Conservation (phyloP, 2,797 vertebrate species). For the Crenichthys baileyi region DNA sequence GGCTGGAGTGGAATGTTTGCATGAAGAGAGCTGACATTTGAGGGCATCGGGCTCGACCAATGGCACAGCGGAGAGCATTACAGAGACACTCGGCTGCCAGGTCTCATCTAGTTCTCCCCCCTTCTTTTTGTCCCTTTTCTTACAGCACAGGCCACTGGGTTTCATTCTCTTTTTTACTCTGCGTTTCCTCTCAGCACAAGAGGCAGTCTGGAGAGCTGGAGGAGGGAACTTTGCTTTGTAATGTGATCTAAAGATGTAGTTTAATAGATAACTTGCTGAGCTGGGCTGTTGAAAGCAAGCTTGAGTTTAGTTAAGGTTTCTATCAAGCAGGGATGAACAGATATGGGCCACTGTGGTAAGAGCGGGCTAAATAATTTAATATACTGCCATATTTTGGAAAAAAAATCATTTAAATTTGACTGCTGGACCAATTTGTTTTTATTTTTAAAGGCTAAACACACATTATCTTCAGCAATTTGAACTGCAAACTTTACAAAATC, state of each 20-base stretch:
- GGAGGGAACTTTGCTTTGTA: slow-evolving; percentile 65
- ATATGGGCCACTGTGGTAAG: slow-evolving; percentile 25
- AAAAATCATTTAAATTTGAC: slow-evolving; percentile 23
- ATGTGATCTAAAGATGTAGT: slow-evolving; percentile 72
- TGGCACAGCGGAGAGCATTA: slow-evolving; percentile 49
- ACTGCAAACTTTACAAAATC: not conserved
- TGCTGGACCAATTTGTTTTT: not conserved
- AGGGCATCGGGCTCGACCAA: slow-evolving; percentile 64
- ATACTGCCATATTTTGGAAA: slow-evolving; percentile 20
- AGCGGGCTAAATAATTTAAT: slow-evolving; percentile 7
- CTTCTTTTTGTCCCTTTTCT: slow-evolving; percentile 14
- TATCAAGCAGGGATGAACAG: slow-evolving; percentile 39
- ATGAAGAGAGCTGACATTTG: slow-evolving; percentile 79
- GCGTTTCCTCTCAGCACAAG: slow-evolving; percentile 76
- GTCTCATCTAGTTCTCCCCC: slow-evolving; percentile 65
- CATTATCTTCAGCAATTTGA: slow-evolving; percentile 9
- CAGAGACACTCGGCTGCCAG: slow-evolving; percentile 60
- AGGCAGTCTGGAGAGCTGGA: slow-evolving; percentile 74
- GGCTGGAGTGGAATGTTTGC: slow-evolving; percentile 81
- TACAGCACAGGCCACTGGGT: slow-evolving; percentile 70
- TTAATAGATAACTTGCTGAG: slow-evolving; percentile 53
- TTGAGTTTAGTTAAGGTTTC: slow-evolving; percentile 40
- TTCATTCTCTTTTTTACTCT: slow-evolving; percentile 72
- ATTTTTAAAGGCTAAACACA: not conserved
- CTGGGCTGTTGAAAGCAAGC: slow-evolving; percentile 37